Evolutionary conservation across 1,140 invertebrate genomes (phyloP).

Genomic region (Mactra quadrangularis): DNA sequence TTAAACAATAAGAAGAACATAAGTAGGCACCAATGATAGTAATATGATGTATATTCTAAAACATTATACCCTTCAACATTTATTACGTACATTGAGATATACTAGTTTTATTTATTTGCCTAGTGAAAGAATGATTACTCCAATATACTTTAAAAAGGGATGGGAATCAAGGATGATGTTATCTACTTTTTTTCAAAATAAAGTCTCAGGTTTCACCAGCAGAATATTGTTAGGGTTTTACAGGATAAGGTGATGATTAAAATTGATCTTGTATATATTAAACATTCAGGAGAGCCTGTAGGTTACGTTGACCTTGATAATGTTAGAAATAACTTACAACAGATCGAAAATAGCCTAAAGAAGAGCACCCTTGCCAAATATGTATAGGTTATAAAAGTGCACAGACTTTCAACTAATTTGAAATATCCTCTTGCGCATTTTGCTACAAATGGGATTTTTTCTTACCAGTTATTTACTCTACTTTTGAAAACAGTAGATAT

Average conservation of each 20-base stretch:
- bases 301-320: constrained; percentile 1
- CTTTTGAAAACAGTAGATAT: constrained; percentile 5
- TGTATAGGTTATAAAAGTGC: background rate
- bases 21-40: constrained; percentile 53
- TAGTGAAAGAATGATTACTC: constrained; percentile 51
- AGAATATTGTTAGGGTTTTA: background rate
- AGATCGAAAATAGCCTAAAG: background rate
- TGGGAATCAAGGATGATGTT: constrained; percentile 2
- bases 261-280: constrained; percentile 4
- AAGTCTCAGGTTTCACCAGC: background rate
- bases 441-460: constrained; percentile 12
- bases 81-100: constrained; percentile 31
- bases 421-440: constrained; percentile 37
- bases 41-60: constrained; percentile 46
- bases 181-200: background rate
- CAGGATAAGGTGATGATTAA: constrained; percentile 3
- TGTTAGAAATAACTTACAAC: background rate
- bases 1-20: constrained; percentile 3
- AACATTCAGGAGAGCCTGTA: background rate
- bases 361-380: constrained; percentile 1
- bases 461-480: constrained; percentile 32
- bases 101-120: constrained; percentile 51
- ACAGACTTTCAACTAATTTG: background rate
- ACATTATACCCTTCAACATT: background rate
- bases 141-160: constrained; percentile 5